phyloP scores from a whole-genome alignment of 2,797 vertebrate genomes.

The Sebastes kiyomatsui region DNA sequence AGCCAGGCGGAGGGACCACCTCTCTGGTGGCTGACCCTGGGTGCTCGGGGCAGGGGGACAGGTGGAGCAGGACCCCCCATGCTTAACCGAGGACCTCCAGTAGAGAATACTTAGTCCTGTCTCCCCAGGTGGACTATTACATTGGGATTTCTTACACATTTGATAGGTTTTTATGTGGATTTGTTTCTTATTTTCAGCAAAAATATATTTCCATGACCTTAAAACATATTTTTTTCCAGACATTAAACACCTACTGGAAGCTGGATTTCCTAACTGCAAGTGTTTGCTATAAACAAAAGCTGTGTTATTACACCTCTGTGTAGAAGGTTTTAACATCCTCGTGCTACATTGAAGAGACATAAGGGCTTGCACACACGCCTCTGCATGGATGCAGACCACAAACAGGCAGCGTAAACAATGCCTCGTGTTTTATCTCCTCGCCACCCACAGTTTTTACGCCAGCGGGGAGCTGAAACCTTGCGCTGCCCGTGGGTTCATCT shows the following conservation, averaged over 20 bases:
- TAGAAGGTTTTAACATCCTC: conserved; percentile 52
- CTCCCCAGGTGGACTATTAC: conserved; percentile 4
- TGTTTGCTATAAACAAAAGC: conserved; percentile 38
- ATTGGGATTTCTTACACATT: not conserved
- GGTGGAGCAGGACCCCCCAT: conserved; percentile 77
- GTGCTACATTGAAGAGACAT: conserved; percentile 54
- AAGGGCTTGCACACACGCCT: conserved; percentile 48
- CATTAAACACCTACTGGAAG: not conserved
- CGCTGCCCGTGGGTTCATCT: conserved; percentile 51
- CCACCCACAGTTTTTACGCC: conserved; percentile 80
- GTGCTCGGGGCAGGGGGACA: conserved; percentile 69
- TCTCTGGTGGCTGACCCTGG: conserved; percentile 72
- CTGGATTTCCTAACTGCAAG: not conserved
- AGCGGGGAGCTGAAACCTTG: conserved; percentile 70
- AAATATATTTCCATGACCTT: not conserved
- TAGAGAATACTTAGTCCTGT: conserved; percentile 25
- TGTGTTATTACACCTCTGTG: conserved; percentile 32
- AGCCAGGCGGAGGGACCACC: conserved; percentile 66
- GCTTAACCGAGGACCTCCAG: conserved; percentile 65
- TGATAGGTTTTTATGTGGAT: not conserved
- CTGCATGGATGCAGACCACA: conserved; percentile 66
- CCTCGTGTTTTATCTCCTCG: conserved; percentile 75
- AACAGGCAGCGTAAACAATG: conserved; percentile 79
- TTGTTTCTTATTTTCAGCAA: not conserved
- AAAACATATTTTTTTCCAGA: not conserved